These are phyloP conservation scores for Mythimna loreyi DNA, from an alignment of 2,888 invertebrate genomes.

Conservation along the genomic window DNA sequence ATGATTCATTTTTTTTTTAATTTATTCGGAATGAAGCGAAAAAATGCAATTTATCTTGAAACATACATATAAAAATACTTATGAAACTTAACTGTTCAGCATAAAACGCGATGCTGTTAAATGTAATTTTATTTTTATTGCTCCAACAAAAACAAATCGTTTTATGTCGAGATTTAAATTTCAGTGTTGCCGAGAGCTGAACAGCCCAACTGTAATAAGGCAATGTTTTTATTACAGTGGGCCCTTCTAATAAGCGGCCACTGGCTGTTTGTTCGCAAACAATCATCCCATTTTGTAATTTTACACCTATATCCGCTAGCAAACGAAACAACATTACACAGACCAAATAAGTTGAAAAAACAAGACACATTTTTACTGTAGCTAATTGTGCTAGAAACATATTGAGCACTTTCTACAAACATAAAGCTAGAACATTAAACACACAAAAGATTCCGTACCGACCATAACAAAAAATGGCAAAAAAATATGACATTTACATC, in stretches of 20 bases:
- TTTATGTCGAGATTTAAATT: conserved; percentile 87
- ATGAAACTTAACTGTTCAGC: conserved; percentile 72
- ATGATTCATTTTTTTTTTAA: conserved; percentile 10
- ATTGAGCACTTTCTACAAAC: not conserved
- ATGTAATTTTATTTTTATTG: conserved; percentile 84
- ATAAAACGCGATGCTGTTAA: conserved; percentile 78
- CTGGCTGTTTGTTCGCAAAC: conserved; percentile 86
- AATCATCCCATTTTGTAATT: conserved; percentile 85
- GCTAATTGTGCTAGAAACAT: not conserved
- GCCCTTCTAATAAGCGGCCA: conserved; percentile 87
- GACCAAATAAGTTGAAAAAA: conserved; percentile 74
- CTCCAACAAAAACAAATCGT: conserved; percentile 84
- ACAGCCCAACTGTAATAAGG: conserved; percentile 81
- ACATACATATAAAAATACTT: conserved; percentile 64
- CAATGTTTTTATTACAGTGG: conserved; percentile 87
- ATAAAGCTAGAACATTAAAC: not conserved
- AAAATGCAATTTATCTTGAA: conserved; percentile 45
- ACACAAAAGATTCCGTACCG: too few relatives aligned
- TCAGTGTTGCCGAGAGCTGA: conserved; percentile 75
- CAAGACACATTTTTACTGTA: conserved; percentile 44
- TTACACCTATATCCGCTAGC: conserved; percentile 81
- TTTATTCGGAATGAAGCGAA: conserved; percentile 30
- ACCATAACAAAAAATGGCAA: not conserved
- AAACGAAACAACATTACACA: conserved; percentile 77
- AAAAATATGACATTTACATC: not conserved